Evolutionary conservation across 2,888 invertebrate genomes (phyloP), one percentile per base, ranked within the genome.

Genomic region (Nematopogon swammerdamellus): DNA sequence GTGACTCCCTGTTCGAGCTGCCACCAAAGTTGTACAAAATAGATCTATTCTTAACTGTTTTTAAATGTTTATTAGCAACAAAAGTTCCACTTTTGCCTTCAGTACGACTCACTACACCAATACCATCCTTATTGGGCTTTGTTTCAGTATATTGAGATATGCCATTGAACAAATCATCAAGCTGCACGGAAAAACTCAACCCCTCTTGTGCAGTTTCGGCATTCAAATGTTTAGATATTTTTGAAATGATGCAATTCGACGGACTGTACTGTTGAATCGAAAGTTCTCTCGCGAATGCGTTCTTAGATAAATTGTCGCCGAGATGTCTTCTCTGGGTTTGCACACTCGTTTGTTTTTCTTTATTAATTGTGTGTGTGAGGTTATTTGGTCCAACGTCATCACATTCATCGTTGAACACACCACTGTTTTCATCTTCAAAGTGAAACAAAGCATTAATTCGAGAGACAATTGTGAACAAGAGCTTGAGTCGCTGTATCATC

Each of bases 141-240:
- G 43, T 25, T 18, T 61, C 60, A 3, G 18, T 44, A 17, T 44
- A 44, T 19, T 19, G 5, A 0, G 65, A 63, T 1, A 60, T 45
- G 29, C 30, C 50, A 52, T 65, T 62, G n/a, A 75, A 70, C 20
- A 77, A 54, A 44, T 64, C 62, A 42, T 77, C 72, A 17, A 79
- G 56, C 59, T 74, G 65, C 0, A 68, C 61, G 0, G 77, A 73
- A 52, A 77, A 79, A 57, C 70, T 76, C 0, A 75, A 55, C 49
- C 74, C 70, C 6, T 63, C 63, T 8, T 14, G 36, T 14, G 58
- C 57, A 43, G 64, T 64, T 50, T 65, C 70, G 1, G 55, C 54
- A 49, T 65, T 66, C 0, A 75, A 54, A 56, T 69, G 67, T 46
- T 69, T 70, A 0, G 68, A 68, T 47, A 77, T 56, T 51, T 64